phyloP scores from a whole-genome alignment of 2,113 vertebrate species.

The Centropus bengalensis region DNA sequence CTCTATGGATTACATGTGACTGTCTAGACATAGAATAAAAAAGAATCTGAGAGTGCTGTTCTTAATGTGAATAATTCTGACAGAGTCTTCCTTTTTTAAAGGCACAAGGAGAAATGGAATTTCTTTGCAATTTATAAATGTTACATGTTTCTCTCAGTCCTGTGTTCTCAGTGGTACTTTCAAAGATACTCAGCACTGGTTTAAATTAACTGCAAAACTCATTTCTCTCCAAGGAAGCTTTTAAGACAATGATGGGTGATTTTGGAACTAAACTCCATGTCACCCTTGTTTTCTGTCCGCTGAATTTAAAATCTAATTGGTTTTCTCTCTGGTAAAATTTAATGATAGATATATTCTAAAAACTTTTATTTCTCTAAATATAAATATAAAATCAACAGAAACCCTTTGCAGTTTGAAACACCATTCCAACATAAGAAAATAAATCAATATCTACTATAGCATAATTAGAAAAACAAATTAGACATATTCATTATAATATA shows the following conservation, averaged over 20 bases:
- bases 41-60: not conserved
- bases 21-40: not conserved
- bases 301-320: not conserved
- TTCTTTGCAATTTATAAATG: not conserved
- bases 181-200: not conserved
- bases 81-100: not conserved
- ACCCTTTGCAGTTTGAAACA: not conserved
- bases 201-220: not conserved
- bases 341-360: not conserved
- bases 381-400: not conserved
- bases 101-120: not conserved
- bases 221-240: conserved; percentile 7
- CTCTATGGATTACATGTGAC: rapidly evolving
- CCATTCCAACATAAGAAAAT: not conserved
- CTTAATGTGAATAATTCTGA: not conserved
- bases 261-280: not conserved
- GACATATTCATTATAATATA: not conserved
- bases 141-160: not conserved
- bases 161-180: not conserved
- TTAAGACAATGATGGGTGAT: not conserved
- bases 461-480: not conserved
- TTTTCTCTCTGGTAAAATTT: not conserved
- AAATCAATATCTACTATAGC: not conserved
- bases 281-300: not conserved
- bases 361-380: not conserved